These are phyloP conservation scores for Enteromius afrohamiltoni DNA, from an alignment of 2,797 vertebrate species.

Conservation along the genomic window DNA sequence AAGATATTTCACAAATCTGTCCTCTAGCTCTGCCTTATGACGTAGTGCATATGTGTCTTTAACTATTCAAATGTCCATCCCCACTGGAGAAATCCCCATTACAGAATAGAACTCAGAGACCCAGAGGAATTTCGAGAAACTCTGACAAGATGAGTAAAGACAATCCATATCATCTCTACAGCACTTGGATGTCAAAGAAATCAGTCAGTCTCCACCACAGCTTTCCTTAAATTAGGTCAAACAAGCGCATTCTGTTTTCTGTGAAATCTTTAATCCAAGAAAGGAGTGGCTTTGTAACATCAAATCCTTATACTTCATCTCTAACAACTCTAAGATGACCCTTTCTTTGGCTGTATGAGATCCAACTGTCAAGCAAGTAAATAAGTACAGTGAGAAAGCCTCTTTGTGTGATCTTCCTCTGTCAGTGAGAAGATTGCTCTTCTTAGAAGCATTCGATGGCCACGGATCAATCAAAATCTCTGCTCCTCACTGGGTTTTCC, in stretches of 20 bases:
- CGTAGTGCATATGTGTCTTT: constrained; percentile 70
- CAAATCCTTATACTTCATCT: constrained; percentile 9
- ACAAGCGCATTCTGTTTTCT: not conserved
- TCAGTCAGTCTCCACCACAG: constrained; percentile 11
- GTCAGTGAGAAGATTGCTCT: constrained; percentile 27
- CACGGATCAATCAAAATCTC: constrained; percentile 34
- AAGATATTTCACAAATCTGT: constrained; percentile 30
- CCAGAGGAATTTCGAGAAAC: constrained; percentile 18
- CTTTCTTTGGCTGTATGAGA: not conserved
- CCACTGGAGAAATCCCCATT: constrained; percentile 65
- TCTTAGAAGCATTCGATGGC: constrained; percentile 38
- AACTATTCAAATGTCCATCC: constrained; percentile 70
- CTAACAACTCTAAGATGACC: not conserved
- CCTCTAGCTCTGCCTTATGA: not conserved
- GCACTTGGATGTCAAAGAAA: constrained; percentile 58
- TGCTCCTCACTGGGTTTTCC: constrained; percentile 7
- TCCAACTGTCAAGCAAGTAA: constrained; percentile 41
- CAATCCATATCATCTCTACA: constrained; percentile 67
- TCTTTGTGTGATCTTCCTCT: constrained; percentile 23
- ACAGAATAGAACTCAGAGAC: constrained; percentile 55
- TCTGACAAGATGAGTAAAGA: constrained; percentile 63
- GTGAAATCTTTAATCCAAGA: constrained; percentile 28
- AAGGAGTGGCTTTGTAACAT: constrained; percentile 27
- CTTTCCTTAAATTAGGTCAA: constrained; percentile 15
- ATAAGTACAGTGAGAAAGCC: constrained; percentile 23